phyloP scores from a whole-genome alignment of 2,113 vertebrate species.

The Siphamia tubifer region DNA sequence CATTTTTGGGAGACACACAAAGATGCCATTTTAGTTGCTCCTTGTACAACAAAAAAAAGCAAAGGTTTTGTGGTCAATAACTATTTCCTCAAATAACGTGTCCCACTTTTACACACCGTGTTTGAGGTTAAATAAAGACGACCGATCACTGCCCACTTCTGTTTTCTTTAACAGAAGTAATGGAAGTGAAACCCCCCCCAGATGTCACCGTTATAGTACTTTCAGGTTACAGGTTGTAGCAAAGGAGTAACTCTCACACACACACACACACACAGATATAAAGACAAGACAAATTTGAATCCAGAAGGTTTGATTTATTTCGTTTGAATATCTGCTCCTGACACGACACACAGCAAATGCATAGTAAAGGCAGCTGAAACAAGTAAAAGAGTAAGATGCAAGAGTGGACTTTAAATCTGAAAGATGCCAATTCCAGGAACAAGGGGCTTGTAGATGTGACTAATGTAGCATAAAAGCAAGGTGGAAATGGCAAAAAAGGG shows the following conservation, averaged over 20 bases:
- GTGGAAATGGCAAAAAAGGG: not conserved
- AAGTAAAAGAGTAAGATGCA: not conserved
- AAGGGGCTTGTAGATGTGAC: not conserved
- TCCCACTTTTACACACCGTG: not conserved
- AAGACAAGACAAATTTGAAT: slow-evolving; percentile 35
- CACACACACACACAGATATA: no score
- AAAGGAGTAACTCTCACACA: no score
- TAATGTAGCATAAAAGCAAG: not conserved
- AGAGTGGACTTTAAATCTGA: not conserved
- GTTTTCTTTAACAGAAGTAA: not conserved
- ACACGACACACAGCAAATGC: slow-evolving; percentile 26
- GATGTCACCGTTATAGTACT: no score
- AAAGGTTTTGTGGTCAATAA: no score
- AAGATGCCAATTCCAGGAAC: not conserved
- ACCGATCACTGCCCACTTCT: not conserved
- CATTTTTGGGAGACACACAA: no score
- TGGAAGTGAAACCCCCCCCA: slow-evolving; percentile 22
- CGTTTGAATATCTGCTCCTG: slow-evolving; percentile 25
- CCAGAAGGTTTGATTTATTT: slow-evolving; percentile 73
- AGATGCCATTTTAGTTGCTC: no score
- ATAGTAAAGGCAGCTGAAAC: not conserved
- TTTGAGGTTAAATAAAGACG: not conserved
- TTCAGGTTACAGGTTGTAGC: no score
- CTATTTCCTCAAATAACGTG: no score
- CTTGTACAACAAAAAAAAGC: no score